Base-by-base conservation (phyloP, 2,113 vertebrate genomes). In the Oncorhynchus clarkii region DNA sequence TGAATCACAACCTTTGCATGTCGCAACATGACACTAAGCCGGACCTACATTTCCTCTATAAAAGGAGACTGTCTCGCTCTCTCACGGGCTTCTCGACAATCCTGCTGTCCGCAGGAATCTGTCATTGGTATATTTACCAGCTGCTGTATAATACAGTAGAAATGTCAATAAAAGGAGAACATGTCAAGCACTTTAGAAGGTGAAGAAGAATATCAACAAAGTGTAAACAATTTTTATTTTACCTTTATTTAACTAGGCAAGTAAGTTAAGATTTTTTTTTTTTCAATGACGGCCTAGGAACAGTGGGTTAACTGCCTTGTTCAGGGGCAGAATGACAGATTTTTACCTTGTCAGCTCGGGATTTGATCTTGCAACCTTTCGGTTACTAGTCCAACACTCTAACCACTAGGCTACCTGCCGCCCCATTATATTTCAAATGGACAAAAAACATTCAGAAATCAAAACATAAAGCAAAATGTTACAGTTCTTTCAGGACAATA, bases 1-100 rank as follows among this genome's bases (percentile, higher is more conserved):
- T 90, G 75, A 82, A 82, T 90, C 89, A 89, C 73, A 69, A 67
- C 45, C 67, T 14, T 29, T 68, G 83, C 88, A 81, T 86, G 85
- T 77, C 71, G 78, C 71, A 83, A 83, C 86, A 82, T 74, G 78
- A 62, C 59, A 62, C 59, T 22, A 16, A 24, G n/a, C 59, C 7
- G n/a, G 6, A n/a, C 59, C 18, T 22, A 22, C n/a, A 3, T 62
- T 62, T 62, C 59, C 59, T n/a, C 59, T 22, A 62, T n/a, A 62
- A 22, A 20, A 62, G 5, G 59, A 60, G 59, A 22, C n/a, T n/a
- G 11, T 60, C 57, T 20, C 48, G 11, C 59, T 62, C 59, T 45
- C 39, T 62, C 18, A 16, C 5, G 18, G 59, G 59, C 59, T n/a
- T 20, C 59, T 62, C 59, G 12, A 62, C 59, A 2, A 62, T 9